phyloP scores from a whole-genome alignment of 2,113 vertebrate genomes.

The Ceuthmochares aereus region DNA sequence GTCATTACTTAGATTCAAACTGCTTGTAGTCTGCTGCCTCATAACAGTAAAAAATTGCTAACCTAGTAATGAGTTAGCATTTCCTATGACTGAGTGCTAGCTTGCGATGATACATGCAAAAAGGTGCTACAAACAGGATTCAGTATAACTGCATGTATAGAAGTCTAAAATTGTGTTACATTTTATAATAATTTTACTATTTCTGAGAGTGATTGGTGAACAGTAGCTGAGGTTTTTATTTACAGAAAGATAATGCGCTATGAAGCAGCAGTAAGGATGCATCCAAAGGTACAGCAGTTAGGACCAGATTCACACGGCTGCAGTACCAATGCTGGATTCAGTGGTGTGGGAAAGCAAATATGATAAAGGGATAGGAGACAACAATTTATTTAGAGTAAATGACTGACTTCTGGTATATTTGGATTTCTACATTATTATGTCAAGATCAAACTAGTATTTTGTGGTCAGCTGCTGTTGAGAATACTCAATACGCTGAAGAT shows the following conservation, averaged over 20 bases:
- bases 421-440: not conserved
- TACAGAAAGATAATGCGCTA: not conserved
- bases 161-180: not conserved
- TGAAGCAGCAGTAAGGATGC: not conserved
- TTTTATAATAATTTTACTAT: not conserved
- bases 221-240: not conserved
- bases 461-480: not conserved
- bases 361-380: not conserved
- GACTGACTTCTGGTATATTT: not conserved
- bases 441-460: not conserved
- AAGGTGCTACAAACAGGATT: not conserved
- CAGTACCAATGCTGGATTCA: not conserved
- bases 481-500: not conserved
- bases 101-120: not conserved
- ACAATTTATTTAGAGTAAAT: not conserved
- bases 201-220: not conserved
- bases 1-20: not conserved
- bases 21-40: not conserved
- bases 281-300: not conserved
- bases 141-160: not conserved
- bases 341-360: not conserved
- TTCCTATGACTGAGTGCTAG: not conserved
- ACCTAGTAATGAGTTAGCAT: not conserved
- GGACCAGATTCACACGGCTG: not conserved
- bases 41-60: not conserved